Evolutionary conservation across 2,113 vertebrate species (phyloP), one percentile per base, ranked within the genome.

Genomic region (Anolis sagrei): DNA sequence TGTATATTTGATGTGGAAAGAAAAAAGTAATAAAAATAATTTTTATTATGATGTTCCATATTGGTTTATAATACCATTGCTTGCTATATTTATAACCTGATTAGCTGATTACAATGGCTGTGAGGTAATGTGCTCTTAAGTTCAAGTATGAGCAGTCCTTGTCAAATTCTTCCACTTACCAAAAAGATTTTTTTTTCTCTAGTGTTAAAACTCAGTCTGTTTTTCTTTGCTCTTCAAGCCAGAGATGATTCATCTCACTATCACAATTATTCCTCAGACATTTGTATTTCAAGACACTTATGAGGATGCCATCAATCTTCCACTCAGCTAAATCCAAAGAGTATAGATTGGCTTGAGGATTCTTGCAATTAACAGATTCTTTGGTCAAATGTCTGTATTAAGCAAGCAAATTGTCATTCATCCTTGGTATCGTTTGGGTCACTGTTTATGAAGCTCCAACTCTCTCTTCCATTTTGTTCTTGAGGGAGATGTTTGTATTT

Each of bases 401-500:
- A 87, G 90, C 76, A 91, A 32, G 92, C 92, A 87, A 88, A 78
- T 62, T 0, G 0, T 91, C 92, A 94, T 77, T 95, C 94, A 61
- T 90, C 86, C 1, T 85, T 80, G 87, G 90, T 89, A 69, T 92
- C 89, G 80, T 95, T 97, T 81, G 97, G 90, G 48, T 92, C 86
- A 76, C 95, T 97, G 48, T 94, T 96, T 90, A 98, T 95, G 27
- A 98, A 98, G 92, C 97, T 98, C 98, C 98, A 98, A 91, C 98
- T 98, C 86, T 97, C 94, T 92, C 97, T 96, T 82, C 90, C 95
- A n/a, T 96, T 95, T 76, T 92, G 90, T 72, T 97, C 96, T 93
- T 96, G 92, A 79, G 94, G 69, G 70, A 95, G 90, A 18, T 93
- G 88, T 92, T 96, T 96, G 77, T 97, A 96, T n/a, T 94, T 94